Percentiles rank a stretch among this genome's conserved stretches.
Evolutionary conservation across 2,113 vertebrate species (phyloP).

Genomic region (Carollia perspicillata): DNA sequence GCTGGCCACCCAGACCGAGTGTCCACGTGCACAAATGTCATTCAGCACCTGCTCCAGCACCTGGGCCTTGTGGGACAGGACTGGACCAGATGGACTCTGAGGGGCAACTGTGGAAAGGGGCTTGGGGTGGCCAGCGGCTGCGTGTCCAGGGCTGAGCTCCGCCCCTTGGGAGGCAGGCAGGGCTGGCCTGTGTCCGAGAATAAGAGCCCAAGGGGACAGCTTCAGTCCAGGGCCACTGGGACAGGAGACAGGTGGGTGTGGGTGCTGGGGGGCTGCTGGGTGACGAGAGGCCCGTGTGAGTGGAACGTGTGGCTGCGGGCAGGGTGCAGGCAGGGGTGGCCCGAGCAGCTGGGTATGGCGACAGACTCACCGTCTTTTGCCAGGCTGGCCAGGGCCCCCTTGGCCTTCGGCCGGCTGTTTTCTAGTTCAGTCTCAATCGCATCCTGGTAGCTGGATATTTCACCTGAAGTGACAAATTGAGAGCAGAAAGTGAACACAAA

Average conservation of each 20-base stretch:
- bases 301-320: background rate
- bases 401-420: conserved; percentile 88
- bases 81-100: background rate
- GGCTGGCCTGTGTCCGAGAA: background rate
- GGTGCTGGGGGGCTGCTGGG: background rate
- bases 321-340: too few relatives aligned
- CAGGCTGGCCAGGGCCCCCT: conserved; percentile 88
- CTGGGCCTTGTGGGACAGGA: background rate
- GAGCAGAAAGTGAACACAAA: conserved; percentile 21
- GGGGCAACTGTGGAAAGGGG: background rate
- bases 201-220: background rate
- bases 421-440: conserved; percentile 95
- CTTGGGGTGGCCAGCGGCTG: background rate
- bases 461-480: conserved; percentile 82
- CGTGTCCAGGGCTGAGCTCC: background rate
- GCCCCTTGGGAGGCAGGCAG: background rate
- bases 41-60: background rate
- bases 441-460: conserved; percentile 93
- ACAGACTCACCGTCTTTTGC: conserved; percentile 85
- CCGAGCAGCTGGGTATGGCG: accelerated
- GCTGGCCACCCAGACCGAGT: background rate
- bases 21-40: background rate
- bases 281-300: background rate
- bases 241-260: background rate
- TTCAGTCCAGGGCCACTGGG: background rate